Conservation (phyloP, 2,113 vertebrate genomes). For the Narcine bancroftii region DNA sequence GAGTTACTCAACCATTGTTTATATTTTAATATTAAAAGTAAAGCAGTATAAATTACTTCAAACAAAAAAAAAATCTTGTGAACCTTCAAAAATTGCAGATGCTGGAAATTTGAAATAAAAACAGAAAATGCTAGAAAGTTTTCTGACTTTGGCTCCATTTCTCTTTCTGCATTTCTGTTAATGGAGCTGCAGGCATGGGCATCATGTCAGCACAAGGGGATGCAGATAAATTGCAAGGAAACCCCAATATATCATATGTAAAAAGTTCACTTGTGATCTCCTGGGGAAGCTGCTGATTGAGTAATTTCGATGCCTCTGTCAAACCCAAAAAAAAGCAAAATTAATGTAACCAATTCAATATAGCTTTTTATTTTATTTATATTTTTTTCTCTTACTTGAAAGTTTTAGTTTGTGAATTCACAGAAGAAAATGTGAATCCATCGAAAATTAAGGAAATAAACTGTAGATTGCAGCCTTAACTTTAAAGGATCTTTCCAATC, state of each 20-base stretch:
- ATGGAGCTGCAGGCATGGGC: not conserved
- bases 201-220: not conserved
- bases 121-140: too few relatives aligned
- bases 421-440: not conserved
- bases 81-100: too few relatives aligned
- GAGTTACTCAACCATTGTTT: not conserved
- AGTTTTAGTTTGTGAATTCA: not conserved
- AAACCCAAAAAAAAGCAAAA: conserved; percentile 36
- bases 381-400: not conserved
- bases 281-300: conserved; percentile 65
- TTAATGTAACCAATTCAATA: not conserved
- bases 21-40: not conserved
- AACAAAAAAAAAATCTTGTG: not conserved
- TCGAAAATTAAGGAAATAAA: not conserved
- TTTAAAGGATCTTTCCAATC: not conserved
- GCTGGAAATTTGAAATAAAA: too few relatives aligned
- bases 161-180: not conserved
- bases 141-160: not conserved
- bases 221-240: conserved; percentile 45
- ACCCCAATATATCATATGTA: conserved; percentile 65
- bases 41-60: not conserved
- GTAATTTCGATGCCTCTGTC: conserved; percentile 52
- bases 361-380: not conserved
- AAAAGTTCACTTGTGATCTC: conserved; percentile 72
- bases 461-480: not conserved